Conservation (phyloP, 2,797 vertebrate genomes). For the Muraenolepis orangiensis region DNA sequence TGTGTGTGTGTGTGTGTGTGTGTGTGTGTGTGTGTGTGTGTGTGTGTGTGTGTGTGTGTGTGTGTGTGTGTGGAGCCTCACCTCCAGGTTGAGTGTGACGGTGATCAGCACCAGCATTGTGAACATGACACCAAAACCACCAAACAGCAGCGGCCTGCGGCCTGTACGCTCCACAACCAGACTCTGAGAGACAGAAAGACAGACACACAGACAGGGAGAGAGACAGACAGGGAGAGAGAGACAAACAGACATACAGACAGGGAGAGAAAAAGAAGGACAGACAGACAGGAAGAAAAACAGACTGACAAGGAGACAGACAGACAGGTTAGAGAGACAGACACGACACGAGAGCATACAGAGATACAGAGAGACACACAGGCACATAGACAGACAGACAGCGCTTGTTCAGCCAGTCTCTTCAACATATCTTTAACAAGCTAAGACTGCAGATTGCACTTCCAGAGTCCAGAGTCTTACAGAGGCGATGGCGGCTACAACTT, state of each 20-base stretch:
- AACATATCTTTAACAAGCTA: neutral
- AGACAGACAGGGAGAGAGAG: neutral
- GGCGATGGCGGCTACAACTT: slow-evolving; percentile 69
- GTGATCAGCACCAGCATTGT: slow-evolving; percentile 68
- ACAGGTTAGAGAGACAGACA: too few species aligned
- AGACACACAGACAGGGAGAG: neutral
- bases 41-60: too few species aligned
- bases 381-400: too few species aligned
- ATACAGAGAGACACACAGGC: too few species aligned
- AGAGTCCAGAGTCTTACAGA: slow-evolving; percentile 74
- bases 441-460: neutral
- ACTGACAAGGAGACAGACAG: too few species aligned
- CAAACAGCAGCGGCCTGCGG: slow-evolving; percentile 75
- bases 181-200: slow-evolving; percentile 58
- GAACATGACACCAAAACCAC: slow-evolving; percentile 70
- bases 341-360: too few species aligned
- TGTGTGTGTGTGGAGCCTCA: too few species aligned
- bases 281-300: too few species aligned
- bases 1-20: too few species aligned
- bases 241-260: too few species aligned
- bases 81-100: slow-evolving; percentile 73
- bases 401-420: neutral
- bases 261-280: too few species aligned
- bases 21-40: too few species aligned
- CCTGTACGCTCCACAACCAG: slow-evolving; percentile 77